Evolutionary conservation across 2,888 invertebrate genomes (phyloP).

Genomic region (Heliconius ethilla): DNA sequence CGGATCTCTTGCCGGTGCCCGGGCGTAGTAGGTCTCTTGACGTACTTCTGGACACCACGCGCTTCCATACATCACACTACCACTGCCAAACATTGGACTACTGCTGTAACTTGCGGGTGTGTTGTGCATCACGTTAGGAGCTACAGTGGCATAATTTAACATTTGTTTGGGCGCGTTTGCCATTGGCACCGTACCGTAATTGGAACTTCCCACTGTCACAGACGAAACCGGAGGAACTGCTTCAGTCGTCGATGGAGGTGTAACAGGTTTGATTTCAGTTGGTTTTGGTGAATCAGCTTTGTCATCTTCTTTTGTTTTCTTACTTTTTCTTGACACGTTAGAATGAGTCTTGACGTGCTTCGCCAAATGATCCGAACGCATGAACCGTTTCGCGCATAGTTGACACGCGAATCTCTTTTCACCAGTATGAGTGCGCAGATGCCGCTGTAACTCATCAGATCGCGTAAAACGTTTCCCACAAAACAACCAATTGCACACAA

Average conservation of each 20-base stretch:
- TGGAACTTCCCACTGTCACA: slow-evolving; percentile 59
- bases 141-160: slow-evolving; percentile 65
- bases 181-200: slow-evolving; percentile 65
- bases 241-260: slow-evolving; percentile 35
- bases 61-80: slow-evolving; percentile 56
- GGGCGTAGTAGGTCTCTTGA: slow-evolving; percentile 65
- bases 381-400: slow-evolving; percentile 94
- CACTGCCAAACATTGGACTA: slow-evolving; percentile 58
- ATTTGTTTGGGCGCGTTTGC: slow-evolving; percentile 59
- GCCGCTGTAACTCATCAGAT: slow-evolving; percentile 94
- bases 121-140: slow-evolving; percentile 58
- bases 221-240: slow-evolving; percentile 33
- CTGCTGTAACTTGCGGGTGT: slow-evolving; percentile 57
- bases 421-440: slow-evolving; percentile 93
- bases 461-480: slow-evolving; percentile 96
- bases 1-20: slow-evolving; percentile 62
- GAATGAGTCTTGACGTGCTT: slow-evolving; percentile 96
- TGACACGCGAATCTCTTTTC: slow-evolving; percentile 94
- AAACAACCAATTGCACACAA: slow-evolving; percentile 93
- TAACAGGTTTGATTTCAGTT: slow-evolving; percentile 55
- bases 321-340: slow-evolving; percentile 81
- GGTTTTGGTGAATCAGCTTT: slow-evolving; percentile 66
- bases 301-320: slow-evolving; percentile 68
- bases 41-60: slow-evolving; percentile 71
- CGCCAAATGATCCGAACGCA: slow-evolving; percentile 95